Conservation (phyloP, 2,888 invertebrate species). For the Electrophaes corylata region DNA sequence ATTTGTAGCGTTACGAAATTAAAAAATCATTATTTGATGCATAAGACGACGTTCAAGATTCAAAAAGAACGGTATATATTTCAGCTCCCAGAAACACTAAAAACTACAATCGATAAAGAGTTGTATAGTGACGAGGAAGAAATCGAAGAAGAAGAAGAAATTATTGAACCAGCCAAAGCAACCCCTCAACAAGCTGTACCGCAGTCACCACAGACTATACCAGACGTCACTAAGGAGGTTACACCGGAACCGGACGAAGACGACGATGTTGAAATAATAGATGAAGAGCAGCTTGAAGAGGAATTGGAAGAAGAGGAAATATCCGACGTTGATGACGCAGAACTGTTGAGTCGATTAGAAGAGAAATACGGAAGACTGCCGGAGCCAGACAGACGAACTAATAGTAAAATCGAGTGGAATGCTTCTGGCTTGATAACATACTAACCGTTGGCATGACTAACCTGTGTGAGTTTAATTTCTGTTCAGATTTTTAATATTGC, state of each 20-base stretch:
- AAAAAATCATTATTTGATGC: no score
- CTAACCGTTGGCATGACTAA: slow-evolving; percentile 64
- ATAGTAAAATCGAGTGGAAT: slow-evolving; percentile 65
- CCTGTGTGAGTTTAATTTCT: slow-evolving; percentile 64
- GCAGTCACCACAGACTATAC: slow-evolving; percentile 25
- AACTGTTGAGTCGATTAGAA: slow-evolving; percentile 87
- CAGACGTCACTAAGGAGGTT: slow-evolving; percentile 44
- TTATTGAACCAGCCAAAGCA: slow-evolving; percentile 22
- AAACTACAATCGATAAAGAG: slow-evolving; percentile 58
- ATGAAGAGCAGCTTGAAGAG: slow-evolving; percentile 76
- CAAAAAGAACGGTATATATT: slow-evolving; percentile 22
- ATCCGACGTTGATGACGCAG: slow-evolving; percentile 88
- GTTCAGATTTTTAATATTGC: neutral
- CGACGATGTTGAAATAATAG: slow-evolving; percentile 77
- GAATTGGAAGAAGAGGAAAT: slow-evolving; percentile 78
- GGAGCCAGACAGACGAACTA: slow-evolving; percentile 72
- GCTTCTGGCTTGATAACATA: slow-evolving; percentile 47
- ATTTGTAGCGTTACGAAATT: no score
- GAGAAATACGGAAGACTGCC: slow-evolving; percentile 89
- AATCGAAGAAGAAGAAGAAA: slow-evolving; percentile 54
- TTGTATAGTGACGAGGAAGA: slow-evolving; percentile 71
- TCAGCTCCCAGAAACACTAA: slow-evolving; percentile 46
- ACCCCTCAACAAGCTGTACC: slow-evolving; percentile 48
- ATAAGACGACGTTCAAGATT: neutral
- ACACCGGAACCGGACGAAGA: slow-evolving; percentile 64